A percentile compares a stretch with the other conserved stretches of the same genome.
phyloP scores from a whole-genome alignment of 2,888 invertebrate species.

The Tipula helvola region DNA sequence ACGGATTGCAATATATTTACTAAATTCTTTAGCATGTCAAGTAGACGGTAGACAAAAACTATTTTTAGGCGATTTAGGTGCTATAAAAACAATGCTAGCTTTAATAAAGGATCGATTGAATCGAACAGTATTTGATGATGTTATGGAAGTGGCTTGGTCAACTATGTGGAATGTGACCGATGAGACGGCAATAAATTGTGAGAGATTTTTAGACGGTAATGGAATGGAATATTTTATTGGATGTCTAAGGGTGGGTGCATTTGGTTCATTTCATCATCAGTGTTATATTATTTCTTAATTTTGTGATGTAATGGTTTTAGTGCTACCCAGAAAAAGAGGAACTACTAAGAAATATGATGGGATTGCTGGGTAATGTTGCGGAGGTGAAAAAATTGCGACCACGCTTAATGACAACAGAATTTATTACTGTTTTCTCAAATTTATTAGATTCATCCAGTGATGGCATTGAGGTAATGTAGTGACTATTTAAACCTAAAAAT shows the following conservation, averaged over 20 bases:
- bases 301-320: constrained; percentile 36
- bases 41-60: constrained; percentile 89
- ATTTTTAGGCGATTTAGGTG: constrained; percentile 80
- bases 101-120: constrained; percentile 72
- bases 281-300: background rate
- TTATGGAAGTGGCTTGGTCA: constrained; percentile 96
- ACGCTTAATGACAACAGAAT: constrained; percentile 72
- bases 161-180: constrained; percentile 99
- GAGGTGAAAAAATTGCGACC: constrained; percentile 75
- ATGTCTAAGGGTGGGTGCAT: constrained; percentile 49
- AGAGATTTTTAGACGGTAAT: constrained; percentile 70
- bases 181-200: constrained; percentile 90
- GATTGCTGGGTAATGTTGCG: constrained; percentile 88
- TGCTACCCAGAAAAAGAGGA: constrained; percentile 81
- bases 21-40: constrained; percentile 93
- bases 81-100: constrained; percentile 75
- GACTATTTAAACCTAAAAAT: background rate
- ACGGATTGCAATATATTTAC: constrained; percentile 83
- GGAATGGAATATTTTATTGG: constrained; percentile 85
- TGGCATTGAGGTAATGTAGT: constrained; percentile 72
- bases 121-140: constrained; percentile 76
- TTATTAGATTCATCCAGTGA: constrained; percentile 76
- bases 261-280: no score
- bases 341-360: constrained; percentile 95
- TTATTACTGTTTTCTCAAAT: constrained; percentile 74